Base-by-base conservation (phyloP, 1,140 invertebrate species). In the Meloidogyne exigua region DNA sequence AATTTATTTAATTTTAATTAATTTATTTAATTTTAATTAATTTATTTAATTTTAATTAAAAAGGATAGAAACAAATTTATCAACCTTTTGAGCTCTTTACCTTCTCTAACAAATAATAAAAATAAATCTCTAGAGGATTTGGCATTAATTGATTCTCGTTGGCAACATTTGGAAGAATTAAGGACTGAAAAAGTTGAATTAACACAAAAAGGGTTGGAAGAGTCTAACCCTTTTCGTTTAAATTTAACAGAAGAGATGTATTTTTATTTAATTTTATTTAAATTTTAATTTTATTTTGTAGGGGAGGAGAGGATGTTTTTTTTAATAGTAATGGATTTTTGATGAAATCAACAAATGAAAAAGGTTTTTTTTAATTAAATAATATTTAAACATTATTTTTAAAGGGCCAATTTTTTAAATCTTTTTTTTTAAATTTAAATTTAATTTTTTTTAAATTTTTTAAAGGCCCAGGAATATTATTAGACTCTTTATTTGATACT, bases 401-500 rank as follows among this genome's bases (percentile, higher is more conserved):
- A n/a, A n/a, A n/a, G n/a, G n/a, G n/a, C n/a, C n/a, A n/a, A n/a
- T n/a, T n/a, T n/a, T n/a, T n/a, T n/a, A n/a, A n/a, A n/a, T n/a
- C n/a, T 32, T 32, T 32, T 32, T 32, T 32, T 32, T 32, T 32
- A 3, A 32, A 32, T 32, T 32, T 3, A 32, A 32, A 32, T 7
- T n/a, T n/a, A n/a, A 57, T 0, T 57, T 25, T 25, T 23, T 18
- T 68, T 42, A 25, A 36, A 7, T 39, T 9, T 18, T 42, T 72
- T 77, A 62, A 64, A 67, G 80, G 78, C 32, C 42, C 80, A 18
- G 78, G 80, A 3, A 68, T 80, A 26, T 57, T 82, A 18, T 62
- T 76, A 36, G 78, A 82, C 39, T 72, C 81, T 18, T 39, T 96
- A 62, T 90, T 97, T 79, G 90, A 91, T 74, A 94, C 93, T 88